Percentiles rank a stretch among this genome's conserved stretches.
Evolutionary conservation across 2,888 invertebrate genomes (phyloP).

Genomic region (Gymnosoma rotundatum): DNA sequence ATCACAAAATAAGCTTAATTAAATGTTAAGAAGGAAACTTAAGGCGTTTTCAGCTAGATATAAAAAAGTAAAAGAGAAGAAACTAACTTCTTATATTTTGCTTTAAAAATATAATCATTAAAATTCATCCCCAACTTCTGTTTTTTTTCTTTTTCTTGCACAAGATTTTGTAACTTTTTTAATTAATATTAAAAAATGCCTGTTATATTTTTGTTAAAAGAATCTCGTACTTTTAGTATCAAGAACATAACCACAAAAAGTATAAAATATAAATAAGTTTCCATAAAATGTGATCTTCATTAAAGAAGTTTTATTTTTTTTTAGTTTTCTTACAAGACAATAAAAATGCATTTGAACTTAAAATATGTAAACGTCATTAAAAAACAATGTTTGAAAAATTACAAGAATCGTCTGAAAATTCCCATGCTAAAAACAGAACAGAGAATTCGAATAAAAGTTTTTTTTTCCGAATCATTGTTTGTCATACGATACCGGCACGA

Average conservation of each 20-base stretch:
- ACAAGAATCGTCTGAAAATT: background rate
- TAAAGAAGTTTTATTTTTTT: constrained; percentile 60
- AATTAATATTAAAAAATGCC: constrained; percentile 40
- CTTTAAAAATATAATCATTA: background rate
- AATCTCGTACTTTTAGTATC: constrained; percentile 11
- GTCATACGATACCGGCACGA: no score
- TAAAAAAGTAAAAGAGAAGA: constrained; percentile 13
- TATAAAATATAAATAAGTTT: constrained; percentile 1
- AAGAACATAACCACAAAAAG: background rate
- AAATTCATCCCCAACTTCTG: no score
- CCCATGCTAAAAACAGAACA: no score
- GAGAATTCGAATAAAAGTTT: no score
- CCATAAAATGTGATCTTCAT: constrained; percentile 55
- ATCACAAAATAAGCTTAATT: constrained; percentile 58
- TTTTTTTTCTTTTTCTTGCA: no score
- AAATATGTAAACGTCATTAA: constrained; percentile 12
- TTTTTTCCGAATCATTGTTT: no score
- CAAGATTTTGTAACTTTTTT: constrained; percentile 19
- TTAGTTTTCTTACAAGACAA: constrained; percentile 54
- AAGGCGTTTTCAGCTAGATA: constrained; percentile 13
- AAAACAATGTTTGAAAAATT: constrained; percentile 2
- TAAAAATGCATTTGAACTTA: constrained; percentile 14
- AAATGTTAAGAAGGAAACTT: constrained; percentile 61
- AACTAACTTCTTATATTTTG: background rate
- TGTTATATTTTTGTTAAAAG: constrained; percentile 16